Evolutionary conservation across 1,140 invertebrate species (phyloP).

Genomic region (Nilaparvata lugens): DNA sequence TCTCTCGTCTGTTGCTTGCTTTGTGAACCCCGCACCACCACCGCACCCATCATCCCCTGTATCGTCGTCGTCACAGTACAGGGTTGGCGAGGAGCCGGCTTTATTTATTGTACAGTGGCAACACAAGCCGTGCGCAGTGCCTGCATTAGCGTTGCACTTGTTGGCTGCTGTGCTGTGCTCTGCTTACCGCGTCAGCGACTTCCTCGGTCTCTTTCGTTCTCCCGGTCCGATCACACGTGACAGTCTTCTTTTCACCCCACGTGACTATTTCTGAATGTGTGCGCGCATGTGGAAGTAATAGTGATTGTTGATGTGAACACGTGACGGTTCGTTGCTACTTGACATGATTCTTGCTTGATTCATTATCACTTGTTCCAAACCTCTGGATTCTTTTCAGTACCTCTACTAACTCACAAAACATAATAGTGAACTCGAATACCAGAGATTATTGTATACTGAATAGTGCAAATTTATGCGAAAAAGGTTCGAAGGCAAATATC

Average conservation of each 20-base stretch:
- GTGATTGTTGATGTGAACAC: too few species aligned
- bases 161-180: conserved; percentile 10
- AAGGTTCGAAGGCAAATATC: too few species aligned
- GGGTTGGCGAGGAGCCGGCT: conserved; percentile 1
- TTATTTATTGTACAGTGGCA: conserved; percentile 27
- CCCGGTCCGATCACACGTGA: background rate
- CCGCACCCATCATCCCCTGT: background rate
- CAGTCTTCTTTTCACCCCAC: background rate
- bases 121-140: conserved; percentile 17
- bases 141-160: conserved; percentile 7
- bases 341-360: background rate
- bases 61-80: background rate
- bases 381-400: too few species aligned
- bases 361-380: too few species aligned
- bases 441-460: too few species aligned
- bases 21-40: conserved; percentile 1
- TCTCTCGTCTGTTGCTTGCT: conserved; percentile 16
- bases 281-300: too few species aligned
- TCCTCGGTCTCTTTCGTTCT: background rate
- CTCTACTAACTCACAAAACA: too few species aligned
- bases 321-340: background rate
- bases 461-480: too few species aligned
- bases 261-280: background rate
- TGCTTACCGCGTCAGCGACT: background rate
- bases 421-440: too few species aligned